Percentiles rank a stretch among this genome's conserved stretches.
Evolutionary conservation across 2,797 vertebrate species (phyloP).

Genomic region (Parauchenoglanis punctatus): DNA sequence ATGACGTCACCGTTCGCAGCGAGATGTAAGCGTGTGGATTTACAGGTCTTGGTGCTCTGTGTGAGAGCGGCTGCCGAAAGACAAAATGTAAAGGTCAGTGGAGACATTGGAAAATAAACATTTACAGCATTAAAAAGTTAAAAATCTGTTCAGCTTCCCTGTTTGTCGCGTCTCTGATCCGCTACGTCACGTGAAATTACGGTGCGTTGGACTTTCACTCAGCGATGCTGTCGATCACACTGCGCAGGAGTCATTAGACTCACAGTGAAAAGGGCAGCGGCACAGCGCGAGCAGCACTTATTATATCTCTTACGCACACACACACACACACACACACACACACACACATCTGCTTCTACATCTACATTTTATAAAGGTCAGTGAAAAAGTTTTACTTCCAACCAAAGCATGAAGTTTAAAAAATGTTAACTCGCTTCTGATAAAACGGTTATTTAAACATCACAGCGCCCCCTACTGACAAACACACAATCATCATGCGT

Average conservation of each 20-base stretch:
- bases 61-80: not conserved
- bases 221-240: conserved; percentile 66
- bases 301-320: conserved; percentile 37
- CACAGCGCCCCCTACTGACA: not conserved
- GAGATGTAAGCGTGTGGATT: not conserved
- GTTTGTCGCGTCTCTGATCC: not conserved
- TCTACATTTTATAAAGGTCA: conserved; percentile 41
- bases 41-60: not conserved
- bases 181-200: not conserved
- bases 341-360: conserved; percentile 23
- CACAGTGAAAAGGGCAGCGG: conserved; percentile 67
- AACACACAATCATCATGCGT: not conserved
- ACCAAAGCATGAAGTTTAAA: not conserved
- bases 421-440: not conserved
- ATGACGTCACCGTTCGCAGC: too few species aligned
- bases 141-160: not conserved
- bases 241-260: conserved; percentile 65
- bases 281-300: conserved; percentile 66
- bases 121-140: not conserved
- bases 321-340: conserved; percentile 26
- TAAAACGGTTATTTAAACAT: not conserved
- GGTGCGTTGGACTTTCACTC: not conserved
- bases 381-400: not conserved
- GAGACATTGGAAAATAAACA: too few species aligned
- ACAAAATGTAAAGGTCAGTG: not conserved